A percentile compares a stretch with the other conserved stretches of the same genome.
Conservation (phyloP, 2,113 vertebrate genomes). For the Lepisosteus oculatus region DNA sequence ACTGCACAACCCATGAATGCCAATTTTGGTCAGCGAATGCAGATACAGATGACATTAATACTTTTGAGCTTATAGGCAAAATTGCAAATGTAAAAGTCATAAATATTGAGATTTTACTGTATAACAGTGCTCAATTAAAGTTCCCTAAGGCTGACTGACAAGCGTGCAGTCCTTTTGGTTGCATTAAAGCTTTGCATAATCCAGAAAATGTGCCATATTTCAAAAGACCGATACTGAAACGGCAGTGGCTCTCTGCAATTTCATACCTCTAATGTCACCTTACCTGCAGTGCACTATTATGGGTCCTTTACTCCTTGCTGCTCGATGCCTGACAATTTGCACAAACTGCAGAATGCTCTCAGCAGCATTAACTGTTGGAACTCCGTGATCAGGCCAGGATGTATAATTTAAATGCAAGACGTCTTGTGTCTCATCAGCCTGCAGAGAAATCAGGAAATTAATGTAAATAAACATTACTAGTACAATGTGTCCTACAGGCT, state of each 20-base stretch:
- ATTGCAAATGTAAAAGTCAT: too few relatives aligned
- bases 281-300: conserved; percentile 94
- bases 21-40: too few relatives aligned
- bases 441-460: conserved; percentile 12
- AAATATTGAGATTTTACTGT: too few relatives aligned
- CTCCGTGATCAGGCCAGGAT: conserved; percentile 93
- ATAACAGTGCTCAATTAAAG: too few relatives aligned
- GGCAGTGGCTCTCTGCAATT: not conserved
- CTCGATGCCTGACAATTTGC: conserved; percentile 85
- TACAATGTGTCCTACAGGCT: too few relatives aligned
- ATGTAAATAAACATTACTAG: not conserved
- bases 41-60: too few relatives aligned
- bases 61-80: too few relatives aligned
- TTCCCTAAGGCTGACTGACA: too few relatives aligned
- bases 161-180: too few relatives aligned
- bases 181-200: too few relatives aligned
- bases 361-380: conserved; percentile 84
- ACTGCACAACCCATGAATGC: too few relatives aligned
- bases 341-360: conserved; percentile 95
- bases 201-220: too few relatives aligned
- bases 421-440: conserved; percentile 87
- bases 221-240: not conserved
- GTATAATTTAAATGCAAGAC: conserved; percentile 94
- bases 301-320: conserved; percentile 77
- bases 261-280: not conserved